phyloP scores from a whole-genome alignment of 1,140 invertebrate species.

The Euura lappo region DNA sequence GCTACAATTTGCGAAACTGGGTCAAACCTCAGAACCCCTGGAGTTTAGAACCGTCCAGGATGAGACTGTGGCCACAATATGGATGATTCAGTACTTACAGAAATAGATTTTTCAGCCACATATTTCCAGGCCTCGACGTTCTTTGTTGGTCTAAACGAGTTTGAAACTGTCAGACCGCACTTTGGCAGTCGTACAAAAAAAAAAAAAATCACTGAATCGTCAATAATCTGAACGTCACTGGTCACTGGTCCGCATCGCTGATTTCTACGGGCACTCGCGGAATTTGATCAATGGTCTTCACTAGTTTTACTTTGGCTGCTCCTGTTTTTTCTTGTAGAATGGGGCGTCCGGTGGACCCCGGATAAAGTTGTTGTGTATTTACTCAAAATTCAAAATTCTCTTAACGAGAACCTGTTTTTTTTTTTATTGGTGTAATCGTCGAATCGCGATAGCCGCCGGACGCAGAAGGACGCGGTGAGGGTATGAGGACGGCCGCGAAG shows the following conservation, averaged over 20 bases:
- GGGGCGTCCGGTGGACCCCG: constrained; percentile 25
- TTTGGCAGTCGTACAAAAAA: constrained; percentile 14
- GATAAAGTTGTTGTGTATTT: not conserved
- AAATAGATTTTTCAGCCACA: constrained; percentile 50
- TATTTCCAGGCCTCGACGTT: constrained; percentile 41
- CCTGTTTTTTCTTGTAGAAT: too few relatives aligned
- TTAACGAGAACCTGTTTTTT: not conserved
- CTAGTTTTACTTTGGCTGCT: constrained; percentile 23
- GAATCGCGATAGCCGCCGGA: not conserved
- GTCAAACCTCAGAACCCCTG: too few relatives aligned
- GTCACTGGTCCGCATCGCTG: constrained; percentile 45
- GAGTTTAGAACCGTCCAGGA: too few relatives aligned
- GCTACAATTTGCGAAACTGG: too few relatives aligned
- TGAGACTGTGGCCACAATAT: too few relatives aligned
- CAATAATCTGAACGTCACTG: constrained; percentile 38
- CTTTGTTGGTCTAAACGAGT: constrained; percentile 15
- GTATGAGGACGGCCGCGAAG: constrained; percentile 58
- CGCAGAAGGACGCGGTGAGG: constrained; percentile 55
- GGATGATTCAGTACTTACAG: constrained; percentile 45
- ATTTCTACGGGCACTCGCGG: constrained; percentile 21
- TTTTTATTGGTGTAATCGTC: not conserved
- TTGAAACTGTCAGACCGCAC: constrained; percentile 25
- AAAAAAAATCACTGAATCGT: constrained; percentile 10
- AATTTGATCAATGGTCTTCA: not conserved
- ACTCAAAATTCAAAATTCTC: too few relatives aligned